Conservation (phyloP, 2,113 vertebrate genomes). For the Polypterus senegalus region DNA sequence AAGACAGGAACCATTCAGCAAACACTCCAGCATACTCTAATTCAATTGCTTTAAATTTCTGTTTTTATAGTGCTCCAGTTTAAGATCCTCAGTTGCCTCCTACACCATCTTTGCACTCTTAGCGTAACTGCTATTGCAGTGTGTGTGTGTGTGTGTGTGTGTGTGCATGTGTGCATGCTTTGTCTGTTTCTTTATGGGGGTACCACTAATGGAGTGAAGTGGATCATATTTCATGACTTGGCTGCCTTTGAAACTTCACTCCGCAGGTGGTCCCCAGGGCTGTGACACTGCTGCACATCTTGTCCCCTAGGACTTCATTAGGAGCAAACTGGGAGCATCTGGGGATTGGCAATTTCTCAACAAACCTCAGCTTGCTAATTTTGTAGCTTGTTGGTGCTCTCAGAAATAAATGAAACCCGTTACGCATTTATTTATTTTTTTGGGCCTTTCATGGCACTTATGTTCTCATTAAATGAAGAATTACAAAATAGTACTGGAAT, state of each 20-base stretch:
- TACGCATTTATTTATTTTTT: neutral
- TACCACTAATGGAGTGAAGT: too few relatives aligned
- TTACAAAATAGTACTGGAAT: slow-evolving; percentile 1
- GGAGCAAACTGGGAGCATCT: neutral
- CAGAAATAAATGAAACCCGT: neutral
- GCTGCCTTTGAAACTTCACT: slow-evolving; percentile 3
- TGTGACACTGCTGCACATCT: neutral
- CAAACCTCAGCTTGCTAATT: slow-evolving; percentile 9
- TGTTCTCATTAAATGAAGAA: neutral
- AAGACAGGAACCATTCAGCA: too few relatives aligned
- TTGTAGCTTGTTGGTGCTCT: slow-evolving; percentile 6
- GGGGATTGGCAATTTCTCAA: slow-evolving; percentile 10
- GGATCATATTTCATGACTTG: too few relatives aligned
- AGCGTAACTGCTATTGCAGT: too few relatives aligned
- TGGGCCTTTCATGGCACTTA: slow-evolving; percentile 4
- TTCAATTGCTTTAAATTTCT: too few relatives aligned
- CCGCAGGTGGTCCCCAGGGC: neutral
- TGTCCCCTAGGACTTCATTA: slow-evolving; percentile 1
- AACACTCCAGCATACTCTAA: too few relatives aligned
- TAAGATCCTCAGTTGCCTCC: too few relatives aligned
- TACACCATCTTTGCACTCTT: too few relatives aligned
- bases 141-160: too few relatives aligned
- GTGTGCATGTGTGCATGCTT: too few relatives aligned
- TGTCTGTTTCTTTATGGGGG: too few relatives aligned
- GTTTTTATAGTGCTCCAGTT: too few relatives aligned